Evolutionary conservation across 1,140 invertebrate species (phyloP).

Genomic region (Homarus americanus): DNA sequence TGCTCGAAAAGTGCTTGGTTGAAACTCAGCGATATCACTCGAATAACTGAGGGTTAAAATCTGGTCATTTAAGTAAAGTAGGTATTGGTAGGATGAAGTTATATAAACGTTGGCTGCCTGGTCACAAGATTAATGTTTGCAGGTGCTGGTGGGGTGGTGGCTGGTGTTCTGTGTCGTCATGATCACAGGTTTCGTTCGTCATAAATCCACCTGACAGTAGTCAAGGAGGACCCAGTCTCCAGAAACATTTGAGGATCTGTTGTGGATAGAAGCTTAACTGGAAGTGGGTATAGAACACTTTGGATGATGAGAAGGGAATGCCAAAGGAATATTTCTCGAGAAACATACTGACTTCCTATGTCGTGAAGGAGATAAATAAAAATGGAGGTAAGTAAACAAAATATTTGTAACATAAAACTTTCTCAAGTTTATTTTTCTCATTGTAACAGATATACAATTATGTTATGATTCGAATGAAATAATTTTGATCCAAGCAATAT

Average conservation of each 20-base stretch:
- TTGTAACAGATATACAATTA: too few species aligned
- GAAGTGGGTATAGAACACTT: background rate
- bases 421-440: too few species aligned
- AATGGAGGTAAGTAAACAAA: background rate
- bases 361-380: background rate
- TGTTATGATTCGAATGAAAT: too few species aligned
- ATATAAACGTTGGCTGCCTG: too few species aligned
- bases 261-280: background rate
- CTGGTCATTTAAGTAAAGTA: background rate
- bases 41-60: background rate
- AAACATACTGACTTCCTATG: background rate
- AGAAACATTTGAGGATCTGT: background rate
- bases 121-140: too few species aligned
- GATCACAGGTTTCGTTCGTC: background rate
- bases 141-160: conserved; percentile 6
- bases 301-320: background rate
- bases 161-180: conserved; percentile 17
- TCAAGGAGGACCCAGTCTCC: background rate
- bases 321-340: background rate
- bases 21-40: background rate
- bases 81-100: too few species aligned
- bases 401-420: too few species aligned
- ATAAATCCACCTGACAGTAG: conserved; percentile 2
- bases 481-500: too few species aligned
- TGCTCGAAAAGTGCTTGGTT: too few species aligned